Conservation (phyloP, 2,113 vertebrate species). For the Empidonax traillii region DNA sequence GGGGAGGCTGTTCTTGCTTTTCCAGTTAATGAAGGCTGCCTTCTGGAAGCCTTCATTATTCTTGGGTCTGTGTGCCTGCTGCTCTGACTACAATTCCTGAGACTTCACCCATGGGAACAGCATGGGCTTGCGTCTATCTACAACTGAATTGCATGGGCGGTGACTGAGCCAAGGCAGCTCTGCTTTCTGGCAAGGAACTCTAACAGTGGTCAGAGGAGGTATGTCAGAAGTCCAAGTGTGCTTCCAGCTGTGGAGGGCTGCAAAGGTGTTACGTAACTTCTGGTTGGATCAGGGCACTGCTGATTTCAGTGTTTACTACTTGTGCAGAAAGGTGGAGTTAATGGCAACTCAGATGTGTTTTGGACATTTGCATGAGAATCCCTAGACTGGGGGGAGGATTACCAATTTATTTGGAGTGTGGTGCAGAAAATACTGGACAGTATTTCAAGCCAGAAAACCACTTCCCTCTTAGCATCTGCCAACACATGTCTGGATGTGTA, state of each 20-base stretch:
- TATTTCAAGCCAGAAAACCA: neutral
- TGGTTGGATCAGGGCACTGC: neutral
- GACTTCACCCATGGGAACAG: neutral
- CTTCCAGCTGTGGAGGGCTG: neutral
- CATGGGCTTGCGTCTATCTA: neutral
- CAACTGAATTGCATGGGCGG: neutral
- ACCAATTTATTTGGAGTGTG: neutral
- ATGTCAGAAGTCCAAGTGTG: neutral
- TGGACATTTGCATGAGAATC: neutral
- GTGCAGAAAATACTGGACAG: neutral
- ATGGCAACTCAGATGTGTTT: neutral
- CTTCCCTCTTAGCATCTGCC: neutral
- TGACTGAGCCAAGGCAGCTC: neutral
- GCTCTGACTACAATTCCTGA: neutral
- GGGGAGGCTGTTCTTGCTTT: neutral
- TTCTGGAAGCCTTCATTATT: neutral
- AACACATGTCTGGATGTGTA: accelerated
- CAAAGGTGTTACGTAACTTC: neutral
- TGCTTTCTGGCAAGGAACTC: neutral
- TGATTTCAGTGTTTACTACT: neutral
- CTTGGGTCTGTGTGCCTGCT: neutral
- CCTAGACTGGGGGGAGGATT: accelerated
- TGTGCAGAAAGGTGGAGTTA: neutral
- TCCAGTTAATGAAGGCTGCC: neutral
- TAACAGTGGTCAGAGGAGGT: neutral